Evolutionary conservation across 2,888 invertebrate species (phyloP).

Genomic region (Chelonus formosanus): DNA sequence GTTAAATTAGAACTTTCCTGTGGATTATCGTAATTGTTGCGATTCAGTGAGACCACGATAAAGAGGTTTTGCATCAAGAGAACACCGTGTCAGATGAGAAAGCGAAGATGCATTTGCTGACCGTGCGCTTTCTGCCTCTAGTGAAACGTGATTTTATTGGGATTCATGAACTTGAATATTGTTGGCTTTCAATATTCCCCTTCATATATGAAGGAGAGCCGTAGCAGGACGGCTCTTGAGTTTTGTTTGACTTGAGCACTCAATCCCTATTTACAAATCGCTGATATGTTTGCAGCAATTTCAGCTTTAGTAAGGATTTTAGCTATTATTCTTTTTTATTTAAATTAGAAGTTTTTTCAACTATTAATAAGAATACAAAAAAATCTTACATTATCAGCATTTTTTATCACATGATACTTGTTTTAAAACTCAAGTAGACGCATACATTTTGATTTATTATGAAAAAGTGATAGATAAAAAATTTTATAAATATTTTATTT

Average conservation of each 20-base stretch:
- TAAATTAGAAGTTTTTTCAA: too few relatives aligned
- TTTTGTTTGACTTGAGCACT: slow-evolving; percentile 18
- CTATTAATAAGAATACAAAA: too few relatives aligned
- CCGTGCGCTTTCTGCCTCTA: slow-evolving; percentile 19
- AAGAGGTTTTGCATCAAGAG: background rate
- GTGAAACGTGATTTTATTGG: slow-evolving; percentile 34
- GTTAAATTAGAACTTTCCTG: slow-evolving; percentile 14
- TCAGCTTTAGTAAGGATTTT: too few relatives aligned
- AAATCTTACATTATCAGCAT: too few relatives aligned
- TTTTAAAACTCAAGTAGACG: too few relatives aligned
- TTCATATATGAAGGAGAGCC: slow-evolving; percentile 7
- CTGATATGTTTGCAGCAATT: background rate
- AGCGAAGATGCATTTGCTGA: slow-evolving; percentile 25
- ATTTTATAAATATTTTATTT: too few relatives aligned
- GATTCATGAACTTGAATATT: slow-evolving; percentile 34
- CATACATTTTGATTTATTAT: too few relatives aligned
- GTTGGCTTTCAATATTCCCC: slow-evolving; percentile 30
- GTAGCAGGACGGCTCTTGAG: slow-evolving; percentile 13
- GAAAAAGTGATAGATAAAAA: too few relatives aligned
- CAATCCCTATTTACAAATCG: background rate
- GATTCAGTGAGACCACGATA: background rate
- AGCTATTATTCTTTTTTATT: too few relatives aligned
- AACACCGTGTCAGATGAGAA: background rate
- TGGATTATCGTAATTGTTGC: slow-evolving; percentile 22
- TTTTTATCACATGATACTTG: too few relatives aligned